phyloP scores from a whole-genome alignment of 2,113 vertebrate species.

The Burhinus bistriatus region DNA sequence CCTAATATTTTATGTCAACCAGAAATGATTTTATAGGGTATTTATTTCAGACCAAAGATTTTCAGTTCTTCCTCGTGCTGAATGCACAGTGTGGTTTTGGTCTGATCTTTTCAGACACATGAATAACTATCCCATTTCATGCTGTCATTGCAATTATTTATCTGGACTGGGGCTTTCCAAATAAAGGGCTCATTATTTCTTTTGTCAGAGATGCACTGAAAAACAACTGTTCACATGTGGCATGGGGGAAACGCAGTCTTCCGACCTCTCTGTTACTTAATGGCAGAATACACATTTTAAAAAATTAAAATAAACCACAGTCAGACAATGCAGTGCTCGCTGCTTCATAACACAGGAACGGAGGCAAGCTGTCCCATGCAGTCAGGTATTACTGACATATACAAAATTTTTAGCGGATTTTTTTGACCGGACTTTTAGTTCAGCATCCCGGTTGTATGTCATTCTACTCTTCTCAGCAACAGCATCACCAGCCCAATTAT shows the following conservation, averaged over 20 bases:
- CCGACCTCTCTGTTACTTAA: background rate
- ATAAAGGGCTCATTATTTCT: slow-evolving; percentile 49
- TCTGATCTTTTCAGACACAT: slow-evolving; percentile 48
- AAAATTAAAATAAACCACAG: background rate
- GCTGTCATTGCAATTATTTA: slow-evolving; percentile 61
- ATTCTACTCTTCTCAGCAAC: background rate
- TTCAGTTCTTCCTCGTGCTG: background rate
- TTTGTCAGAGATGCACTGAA: slow-evolving; percentile 37
- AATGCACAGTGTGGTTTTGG: slow-evolving; percentile 20
- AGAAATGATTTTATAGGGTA: background rate
- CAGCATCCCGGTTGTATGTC: background rate
- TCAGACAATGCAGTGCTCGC: background rate
- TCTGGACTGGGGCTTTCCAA: slow-evolving; percentile 22
- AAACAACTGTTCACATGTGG: slow-evolving; percentile 36
- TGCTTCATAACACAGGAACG: background rate
- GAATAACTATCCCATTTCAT: slow-evolving; percentile 56
- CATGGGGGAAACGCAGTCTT: background rate
- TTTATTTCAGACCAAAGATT: slow-evolving; percentile 8
- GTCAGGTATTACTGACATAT: background rate
- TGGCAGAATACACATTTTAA: background rate
- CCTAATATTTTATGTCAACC: background rate
- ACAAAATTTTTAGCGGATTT: background rate
- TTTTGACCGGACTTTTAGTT: background rate
- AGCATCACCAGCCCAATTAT: background rate
- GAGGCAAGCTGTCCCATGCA: background rate